These are phyloP conservation scores for Tipula lateralis DNA, from an alignment of 2,888 invertebrate genomes.

Conservation along the genomic window DNA sequence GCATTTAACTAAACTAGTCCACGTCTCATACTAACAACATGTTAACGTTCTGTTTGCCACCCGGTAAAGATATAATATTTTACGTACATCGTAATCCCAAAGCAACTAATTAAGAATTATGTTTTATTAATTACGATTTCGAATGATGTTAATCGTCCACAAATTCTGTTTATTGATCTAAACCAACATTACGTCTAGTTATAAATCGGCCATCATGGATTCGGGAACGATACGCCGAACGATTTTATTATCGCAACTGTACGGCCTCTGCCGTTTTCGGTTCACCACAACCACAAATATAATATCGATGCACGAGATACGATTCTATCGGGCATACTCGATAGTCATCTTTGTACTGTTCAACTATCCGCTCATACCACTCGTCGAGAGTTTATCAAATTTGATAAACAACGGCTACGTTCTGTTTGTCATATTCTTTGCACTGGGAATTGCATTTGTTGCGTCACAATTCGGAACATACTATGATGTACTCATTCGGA, in stretches of 20 bases:
- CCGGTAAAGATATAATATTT: too few relatives aligned
- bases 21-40: too few relatives aligned
- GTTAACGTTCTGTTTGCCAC: too few relatives aligned
- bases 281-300: background rate
- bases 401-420: background rate
- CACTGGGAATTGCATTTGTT: background rate
- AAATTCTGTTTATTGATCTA: too few relatives aligned
- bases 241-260: background rate
- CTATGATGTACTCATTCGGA: background rate
- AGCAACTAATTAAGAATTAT: too few relatives aligned
- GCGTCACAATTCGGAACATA: background rate
- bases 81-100: too few relatives aligned
- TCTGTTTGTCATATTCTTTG: background rate
- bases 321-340: background rate
- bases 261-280: background rate
- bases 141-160: too few relatives aligned
- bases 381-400: background rate
- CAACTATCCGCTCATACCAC: background rate
- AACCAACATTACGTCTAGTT: too few relatives aligned
- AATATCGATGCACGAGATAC: background rate
- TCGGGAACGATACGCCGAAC: background rate
- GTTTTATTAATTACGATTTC: too few relatives aligned
- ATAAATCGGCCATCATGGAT: background rate
- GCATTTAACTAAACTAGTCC: too few relatives aligned
- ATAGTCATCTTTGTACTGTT: background rate